A percentile compares a stretch with the other conserved stretches of the same genome.
Conservation (phyloP, 2,888 invertebrate genomes). For the Brenthis daphne region DNA sequence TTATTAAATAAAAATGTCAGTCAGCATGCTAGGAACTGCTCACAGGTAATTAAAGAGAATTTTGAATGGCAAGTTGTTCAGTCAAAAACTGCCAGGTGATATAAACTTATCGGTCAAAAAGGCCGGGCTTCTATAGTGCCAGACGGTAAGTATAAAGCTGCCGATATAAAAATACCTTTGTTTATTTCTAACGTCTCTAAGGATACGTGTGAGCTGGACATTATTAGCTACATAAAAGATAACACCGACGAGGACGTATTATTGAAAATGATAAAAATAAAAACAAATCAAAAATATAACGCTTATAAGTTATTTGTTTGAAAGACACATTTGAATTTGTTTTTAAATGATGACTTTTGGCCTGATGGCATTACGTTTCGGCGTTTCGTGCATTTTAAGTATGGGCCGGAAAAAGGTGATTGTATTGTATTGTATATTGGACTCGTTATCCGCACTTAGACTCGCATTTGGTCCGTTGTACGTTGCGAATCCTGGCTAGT, state of each 20-base stretch:
- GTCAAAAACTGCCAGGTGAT: no score
- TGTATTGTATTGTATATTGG: no score
- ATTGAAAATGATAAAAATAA: slow-evolving; percentile 33
- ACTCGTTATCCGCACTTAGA: no score
- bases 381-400: slow-evolving; percentile 1
- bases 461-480: no score
- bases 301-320: slow-evolving; percentile 34
- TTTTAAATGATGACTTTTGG: slow-evolving; percentile 1
- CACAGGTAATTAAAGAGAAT: no score
- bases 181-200: not conserved
- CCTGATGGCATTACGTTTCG: slow-evolving; percentile 2
- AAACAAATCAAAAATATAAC: slow-evolving; percentile 30
- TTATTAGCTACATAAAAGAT: slow-evolving; percentile 29
- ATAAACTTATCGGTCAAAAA: no score
- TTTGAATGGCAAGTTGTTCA: no score
- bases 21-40: no score
- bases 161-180: not conserved
- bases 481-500: no score
- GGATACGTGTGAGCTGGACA: slow-evolving; percentile 23
- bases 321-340: not conserved
- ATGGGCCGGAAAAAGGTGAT: not conserved
- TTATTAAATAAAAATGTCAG: no score
- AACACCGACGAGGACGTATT: slow-evolving; percentile 26
- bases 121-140: no score
- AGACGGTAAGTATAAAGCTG: not conserved